phyloP scores from a whole-genome alignment of 2,113 vertebrate genomes.

The Austrofundulus limnaeus region DNA sequence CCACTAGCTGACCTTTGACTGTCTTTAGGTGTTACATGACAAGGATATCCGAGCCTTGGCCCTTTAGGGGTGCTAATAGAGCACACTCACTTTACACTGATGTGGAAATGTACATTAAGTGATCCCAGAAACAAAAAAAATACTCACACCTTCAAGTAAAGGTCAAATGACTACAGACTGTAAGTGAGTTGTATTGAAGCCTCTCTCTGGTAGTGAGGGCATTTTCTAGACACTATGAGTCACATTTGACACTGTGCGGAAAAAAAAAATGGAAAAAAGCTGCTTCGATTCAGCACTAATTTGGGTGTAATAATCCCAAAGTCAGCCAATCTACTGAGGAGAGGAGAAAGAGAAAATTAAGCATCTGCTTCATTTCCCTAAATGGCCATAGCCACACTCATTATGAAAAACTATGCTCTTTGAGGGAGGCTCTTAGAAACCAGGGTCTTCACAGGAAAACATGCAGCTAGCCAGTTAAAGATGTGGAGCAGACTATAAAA shows the following conservation, averaged over 20 bases:
- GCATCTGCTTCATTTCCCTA: slow-evolving; percentile 74
- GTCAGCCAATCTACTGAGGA: slow-evolving; percentile 67
- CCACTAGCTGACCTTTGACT: slow-evolving; percentile 72
- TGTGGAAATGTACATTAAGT: slow-evolving; percentile 26
- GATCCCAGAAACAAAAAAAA: slow-evolving; percentile 6
- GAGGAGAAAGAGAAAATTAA: slow-evolving; percentile 70
- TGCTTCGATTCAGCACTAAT: slow-evolving; percentile 54
- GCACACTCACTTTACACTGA: slow-evolving; percentile 22
- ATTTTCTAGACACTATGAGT: slow-evolving; percentile 32
- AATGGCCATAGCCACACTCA: slow-evolving; percentile 66
- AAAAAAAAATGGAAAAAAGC: slow-evolving; percentile 54
- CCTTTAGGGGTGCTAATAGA: slow-evolving; percentile 29
- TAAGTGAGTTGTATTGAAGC: slow-evolving; percentile 10
- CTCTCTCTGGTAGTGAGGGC: slow-evolving; percentile 13
- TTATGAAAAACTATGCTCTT: slow-evolving; percentile 66
- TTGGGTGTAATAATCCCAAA: slow-evolving; percentile 68
- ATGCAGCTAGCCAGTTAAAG: slow-evolving; percentile 37
- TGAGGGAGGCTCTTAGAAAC: slow-evolving; percentile 41
- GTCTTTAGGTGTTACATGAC: slow-evolving; percentile 74
- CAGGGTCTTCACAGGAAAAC: slow-evolving; percentile 30
- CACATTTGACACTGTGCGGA: slow-evolving; percentile 52
- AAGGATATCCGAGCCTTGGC: slow-evolving; percentile 57
- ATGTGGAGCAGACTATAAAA: slow-evolving; percentile 30
- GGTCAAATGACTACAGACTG: slow-evolving; percentile 25
- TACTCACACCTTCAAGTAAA: slow-evolving; percentile 12